Evolutionary conservation across 1,140 invertebrate species (phyloP).

Genomic region (Aphelenchoides besseyi): DNA sequence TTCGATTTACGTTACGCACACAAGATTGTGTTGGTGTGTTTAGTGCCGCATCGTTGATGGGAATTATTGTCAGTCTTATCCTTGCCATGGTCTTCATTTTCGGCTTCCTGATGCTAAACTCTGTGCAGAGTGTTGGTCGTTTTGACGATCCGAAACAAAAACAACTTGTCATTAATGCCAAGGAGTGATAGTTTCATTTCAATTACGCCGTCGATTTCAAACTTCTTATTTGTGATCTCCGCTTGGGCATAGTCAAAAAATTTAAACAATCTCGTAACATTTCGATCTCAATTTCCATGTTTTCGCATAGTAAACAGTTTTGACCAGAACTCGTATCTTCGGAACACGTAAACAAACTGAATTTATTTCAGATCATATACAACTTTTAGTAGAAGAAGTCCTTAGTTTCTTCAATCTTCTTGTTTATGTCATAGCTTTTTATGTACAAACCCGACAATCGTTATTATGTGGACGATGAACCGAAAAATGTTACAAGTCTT

Average conservation of each 20-base stretch:
- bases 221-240: neutral
- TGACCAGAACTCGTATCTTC: too few species aligned
- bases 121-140: constrained; percentile 90
- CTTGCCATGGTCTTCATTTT: constrained; percentile 76
- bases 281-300: too few species aligned
- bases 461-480: too few species aligned
- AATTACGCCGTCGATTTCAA: neutral
- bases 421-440: too few species aligned
- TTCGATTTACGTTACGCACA: constrained; percentile 70
- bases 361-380: too few species aligned
- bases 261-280: too few species aligned
- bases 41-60: constrained; percentile 80
- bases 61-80: constrained; percentile 77
- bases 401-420: too few species aligned
- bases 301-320: too few species aligned
- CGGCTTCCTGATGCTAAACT: constrained; percentile 83
- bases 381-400: too few species aligned
- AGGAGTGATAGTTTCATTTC: constrained; percentile 33
- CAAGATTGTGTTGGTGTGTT: constrained; percentile 87
- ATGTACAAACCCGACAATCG: too few species aligned
- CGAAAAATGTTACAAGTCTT: too few species aligned
- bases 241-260: neutral
- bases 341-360: too few species aligned
- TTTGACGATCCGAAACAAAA: constrained; percentile 99
- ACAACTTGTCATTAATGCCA: constrained; percentile 74